phyloP scores from a whole-genome alignment of 2,113 vertebrate genomes.

The Platichthys stellatus region DNA sequence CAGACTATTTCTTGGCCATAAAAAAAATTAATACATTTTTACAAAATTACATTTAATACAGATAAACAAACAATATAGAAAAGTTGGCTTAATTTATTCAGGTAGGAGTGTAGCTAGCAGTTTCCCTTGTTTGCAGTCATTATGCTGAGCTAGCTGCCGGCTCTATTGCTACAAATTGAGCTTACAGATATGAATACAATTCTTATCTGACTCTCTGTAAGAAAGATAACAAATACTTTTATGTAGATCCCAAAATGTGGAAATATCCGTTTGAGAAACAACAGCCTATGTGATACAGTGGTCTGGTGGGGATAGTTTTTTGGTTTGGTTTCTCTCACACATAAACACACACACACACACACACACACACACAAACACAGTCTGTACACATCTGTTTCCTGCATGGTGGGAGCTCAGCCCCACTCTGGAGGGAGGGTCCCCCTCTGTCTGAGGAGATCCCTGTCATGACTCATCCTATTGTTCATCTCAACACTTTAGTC shows the following conservation, averaged over 20 bases:
- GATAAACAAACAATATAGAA: not conserved
- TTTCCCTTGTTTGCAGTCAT: too few species aligned
- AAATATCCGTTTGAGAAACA: too few species aligned
- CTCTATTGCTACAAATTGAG: not conserved
- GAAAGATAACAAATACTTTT: too few species aligned
- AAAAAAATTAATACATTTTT: too few species aligned
- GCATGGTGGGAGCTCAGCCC: conserved; percentile 46
- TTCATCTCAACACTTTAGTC: conserved; percentile 55
- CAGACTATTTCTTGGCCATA: too few species aligned
- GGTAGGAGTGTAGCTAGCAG: too few species aligned
- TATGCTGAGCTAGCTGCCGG: not conserved
- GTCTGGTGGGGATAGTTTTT: too few species aligned
- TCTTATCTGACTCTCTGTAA: too few species aligned
- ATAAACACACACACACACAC: too few species aligned
- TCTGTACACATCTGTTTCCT: conserved; percentile 79
- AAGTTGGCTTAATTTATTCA: too few species aligned
- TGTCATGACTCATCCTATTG: conserved; percentile 76
- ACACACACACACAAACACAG: not conserved
- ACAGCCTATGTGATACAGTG: not conserved
- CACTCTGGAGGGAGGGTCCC: conserved; percentile 56
- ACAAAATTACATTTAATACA: not conserved
- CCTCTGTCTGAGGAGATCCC: conserved; percentile 51
- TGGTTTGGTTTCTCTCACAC: not conserved
- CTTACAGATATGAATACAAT: too few species aligned
- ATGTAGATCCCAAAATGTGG: too few species aligned